These are phyloP conservation scores for Mesembrinibis cayennensis DNA, from an alignment of 2,113 vertebrate genomes.

Conservation along the genomic window DNA sequence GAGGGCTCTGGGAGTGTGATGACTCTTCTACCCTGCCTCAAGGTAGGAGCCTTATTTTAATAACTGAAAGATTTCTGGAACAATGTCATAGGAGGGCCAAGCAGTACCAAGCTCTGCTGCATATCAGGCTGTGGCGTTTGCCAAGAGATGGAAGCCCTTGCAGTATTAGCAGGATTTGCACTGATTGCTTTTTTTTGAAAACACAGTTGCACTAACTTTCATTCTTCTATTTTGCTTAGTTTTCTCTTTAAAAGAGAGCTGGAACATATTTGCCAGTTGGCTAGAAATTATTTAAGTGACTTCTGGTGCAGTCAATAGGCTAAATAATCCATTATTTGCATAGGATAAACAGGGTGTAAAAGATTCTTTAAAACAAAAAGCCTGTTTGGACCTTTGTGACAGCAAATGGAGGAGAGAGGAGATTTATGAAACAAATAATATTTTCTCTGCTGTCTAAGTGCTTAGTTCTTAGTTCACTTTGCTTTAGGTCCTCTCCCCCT, in stretches of 20 bases:
- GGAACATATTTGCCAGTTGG: not conserved
- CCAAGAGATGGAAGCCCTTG: not conserved
- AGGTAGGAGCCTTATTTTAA: constrained; percentile 33
- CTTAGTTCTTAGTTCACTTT: not conserved
- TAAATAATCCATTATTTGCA: not conserved
- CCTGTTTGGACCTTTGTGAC: not conserved
- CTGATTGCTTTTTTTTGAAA: not conserved
- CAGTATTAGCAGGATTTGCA: not conserved
- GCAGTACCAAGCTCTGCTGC: not conserved
- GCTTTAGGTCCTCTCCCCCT: not conserved
- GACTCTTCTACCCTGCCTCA: constrained; percentile 71
- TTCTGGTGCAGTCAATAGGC: not conserved
- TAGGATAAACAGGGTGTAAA: not conserved
- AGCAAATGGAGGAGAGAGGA: not conserved
- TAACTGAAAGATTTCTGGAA: not conserved
- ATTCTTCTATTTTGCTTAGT: not conserved
- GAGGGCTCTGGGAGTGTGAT: constrained; percentile 63
- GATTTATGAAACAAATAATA: not conserved
- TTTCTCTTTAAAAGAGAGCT: not conserved
- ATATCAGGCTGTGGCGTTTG: not conserved
- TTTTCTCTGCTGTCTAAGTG: not conserved
- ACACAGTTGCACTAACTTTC: not conserved
- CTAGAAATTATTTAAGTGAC: not conserved
- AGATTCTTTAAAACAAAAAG: not conserved
- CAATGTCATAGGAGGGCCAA: not conserved